Evolutionary conservation across 2,113 vertebrate genomes (phyloP).

Genomic region (Sander vitreus): DNA sequence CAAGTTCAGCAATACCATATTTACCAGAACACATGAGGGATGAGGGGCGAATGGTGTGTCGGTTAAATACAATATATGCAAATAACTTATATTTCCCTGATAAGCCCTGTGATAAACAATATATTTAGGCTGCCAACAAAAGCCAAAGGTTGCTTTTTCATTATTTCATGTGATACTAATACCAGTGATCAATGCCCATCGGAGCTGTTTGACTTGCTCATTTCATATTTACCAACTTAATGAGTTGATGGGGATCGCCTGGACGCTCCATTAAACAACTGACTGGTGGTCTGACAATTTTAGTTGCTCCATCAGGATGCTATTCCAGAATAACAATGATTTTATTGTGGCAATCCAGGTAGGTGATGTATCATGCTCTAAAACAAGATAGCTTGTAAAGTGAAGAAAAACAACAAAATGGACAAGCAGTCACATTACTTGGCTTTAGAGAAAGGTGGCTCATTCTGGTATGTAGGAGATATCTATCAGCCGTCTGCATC

Average conservation of each 20-base stretch:
- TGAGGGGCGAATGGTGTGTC: neutral
- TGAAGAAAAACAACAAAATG: neutral
- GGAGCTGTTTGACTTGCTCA: neutral
- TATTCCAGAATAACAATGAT: neutral
- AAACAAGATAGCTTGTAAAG: neutral
- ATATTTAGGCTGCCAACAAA: neutral
- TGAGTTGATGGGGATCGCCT: neutral
- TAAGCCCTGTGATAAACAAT: neutral
- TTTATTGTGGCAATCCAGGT: neutral
- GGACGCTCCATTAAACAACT: constrained; percentile 1
- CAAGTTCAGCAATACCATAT: neutral
- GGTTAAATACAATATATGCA: neutral
- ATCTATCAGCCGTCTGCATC: neutral
- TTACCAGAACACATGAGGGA: neutral
- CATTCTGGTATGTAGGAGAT: neutral
- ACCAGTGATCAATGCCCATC: neutral
- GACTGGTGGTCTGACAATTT: neutral
- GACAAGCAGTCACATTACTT: neutral
- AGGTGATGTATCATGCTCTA: neutral
- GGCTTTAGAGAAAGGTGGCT: neutral
- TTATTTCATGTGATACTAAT: neutral
- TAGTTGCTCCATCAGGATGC: neutral
- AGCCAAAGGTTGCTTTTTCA: neutral
- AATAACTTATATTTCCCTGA: neutral
- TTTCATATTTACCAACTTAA: neutral